Base-by-base conservation (phyloP, 2,113 vertebrate species). In the Forbesichthys papilliferus region DNA sequence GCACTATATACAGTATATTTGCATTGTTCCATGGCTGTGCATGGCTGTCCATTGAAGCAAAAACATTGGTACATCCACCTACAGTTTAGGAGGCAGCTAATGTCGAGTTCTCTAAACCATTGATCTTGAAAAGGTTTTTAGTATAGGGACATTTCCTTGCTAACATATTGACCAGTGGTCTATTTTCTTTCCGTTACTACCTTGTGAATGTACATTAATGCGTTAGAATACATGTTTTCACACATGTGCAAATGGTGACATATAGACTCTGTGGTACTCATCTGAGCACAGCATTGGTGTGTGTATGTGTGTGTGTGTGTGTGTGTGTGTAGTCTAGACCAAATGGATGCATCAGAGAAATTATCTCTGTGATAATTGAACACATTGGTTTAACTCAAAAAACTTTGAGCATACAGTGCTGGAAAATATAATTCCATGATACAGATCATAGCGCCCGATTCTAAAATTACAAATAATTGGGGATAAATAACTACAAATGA, bases 381-480 rank as follows among this genome's bases (percentile, higher is more conserved):
- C 9, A 10, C 9, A 34, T 72, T 64, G 47, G 13, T 70, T 73
- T 54, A 16, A 12, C 61, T 12, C 36, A 48, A 64, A 5, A 60
- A 61, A 27, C 56, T 36, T 61, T 48, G 11, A 61, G 60, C 56
- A 77, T 64, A 72, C 48, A 63, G 51, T 73, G 4, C 16, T 10
- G 42, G 7, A 74, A 5, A 9, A 72, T 71, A 4, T 76, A 55
- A 5, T 5, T 36, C 33, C 5, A 42, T 14, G 34, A 3, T 51
- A 49, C 64, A 33, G 64, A 11, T 71, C 4, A 16, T 49, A 12
- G 0, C 2, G 59, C 42, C 16, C 0, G 27, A 9, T 9, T 71
- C 47, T 13, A 53, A 53, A 66, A 53, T 27, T 68, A 47, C 59
- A 73, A 54, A 27, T 73, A 68, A 81, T 72, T 34, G 2, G 7